Base-by-base conservation (phyloP, 2,888 invertebrate species). In the Lasioglossum villosulum region DNA sequence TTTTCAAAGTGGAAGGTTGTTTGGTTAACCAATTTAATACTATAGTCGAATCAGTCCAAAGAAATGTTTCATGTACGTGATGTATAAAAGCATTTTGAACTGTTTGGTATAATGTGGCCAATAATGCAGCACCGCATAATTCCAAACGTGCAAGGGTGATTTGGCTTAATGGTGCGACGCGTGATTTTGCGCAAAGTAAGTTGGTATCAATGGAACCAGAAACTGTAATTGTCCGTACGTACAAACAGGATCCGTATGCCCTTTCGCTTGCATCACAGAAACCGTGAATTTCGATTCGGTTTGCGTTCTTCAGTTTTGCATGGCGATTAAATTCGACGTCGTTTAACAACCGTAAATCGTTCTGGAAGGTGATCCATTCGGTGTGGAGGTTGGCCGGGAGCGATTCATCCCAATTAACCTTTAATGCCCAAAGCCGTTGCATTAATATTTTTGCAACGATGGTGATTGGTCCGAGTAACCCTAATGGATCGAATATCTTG, bases 401-500 rank as follows among this genome's bases (percentile, higher is more conserved):
- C 0, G 80, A 80, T 42, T 80, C 83, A 16, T 76, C 83, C 76
- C 83, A 83, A 19, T 6, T 1, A 0, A 73, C 4, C 37, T 66
- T 19, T 2, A 68, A 4, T 34, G 59, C 30, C 83, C 83, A 83
- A 6, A 83, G 39, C 8, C 34, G 5, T 42, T 83, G 83, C 66
- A 83, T 56, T 0, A 83, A 45, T 0, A 79, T 16, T 39, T 83
- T 83, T 14, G 75, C 78, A 16, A 30, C 19, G 1, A 75, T 12
- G 0, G 66, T 68, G 4, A 72, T 52, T 0, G 83, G 83, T n/a
- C 76, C 83, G 4, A 83, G 19, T 1, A 84, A 8, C 12, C 84
- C 84, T 6, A 80, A 52, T 0, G 84, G 80, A 34, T 84, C 80
- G n/a, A 68, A 80, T 19, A 84, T 80, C 27, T 48, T 30, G 0